A percentile compares a stretch with the other conserved stretches of the same genome.
Evolutionary conservation across 2,888 invertebrate genomes (phyloP).

Genomic region (Ypsolopha scabrella): DNA sequence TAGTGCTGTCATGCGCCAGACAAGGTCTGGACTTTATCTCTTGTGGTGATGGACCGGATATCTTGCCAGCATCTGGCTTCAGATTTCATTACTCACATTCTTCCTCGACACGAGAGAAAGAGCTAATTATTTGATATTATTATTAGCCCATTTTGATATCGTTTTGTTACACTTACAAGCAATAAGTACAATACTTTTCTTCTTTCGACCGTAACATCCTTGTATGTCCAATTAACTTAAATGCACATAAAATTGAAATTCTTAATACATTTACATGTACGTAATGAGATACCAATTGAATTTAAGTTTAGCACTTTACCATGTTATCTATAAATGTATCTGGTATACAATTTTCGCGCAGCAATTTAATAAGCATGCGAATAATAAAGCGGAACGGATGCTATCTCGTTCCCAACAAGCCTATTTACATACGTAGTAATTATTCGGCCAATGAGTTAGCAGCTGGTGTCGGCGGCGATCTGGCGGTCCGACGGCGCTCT

Average conservation of each 20-base stretch:
- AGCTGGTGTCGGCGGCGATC: not conserved
- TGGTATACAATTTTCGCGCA: not conserved
- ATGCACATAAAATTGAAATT: no score
- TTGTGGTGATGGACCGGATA: not conserved
- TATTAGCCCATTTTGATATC: no score
- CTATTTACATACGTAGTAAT: conserved; percentile 2
- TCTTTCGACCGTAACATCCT: no score
- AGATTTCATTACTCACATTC: no score
- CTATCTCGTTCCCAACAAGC: not conserved
- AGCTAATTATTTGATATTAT: no score
- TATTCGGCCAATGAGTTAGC: conserved; percentile 1
- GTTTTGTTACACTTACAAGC: no score
- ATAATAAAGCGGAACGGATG: conserved; percentile 1
- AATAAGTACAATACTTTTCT: no score
- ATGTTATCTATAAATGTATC: conserved; percentile 2
- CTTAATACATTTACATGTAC: not conserved
- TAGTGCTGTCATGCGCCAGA: no score
- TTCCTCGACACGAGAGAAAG: no score
- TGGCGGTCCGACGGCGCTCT: not conserved
- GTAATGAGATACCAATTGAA: not conserved
- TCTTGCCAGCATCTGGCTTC: no score
- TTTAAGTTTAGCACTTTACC: not conserved
- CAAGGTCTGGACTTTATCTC: not conserved
- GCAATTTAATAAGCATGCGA: not conserved
- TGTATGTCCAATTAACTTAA: no score